Evolutionary conservation across 2,113 vertebrate species (phyloP).

Genomic region (Otus sunia): DNA sequence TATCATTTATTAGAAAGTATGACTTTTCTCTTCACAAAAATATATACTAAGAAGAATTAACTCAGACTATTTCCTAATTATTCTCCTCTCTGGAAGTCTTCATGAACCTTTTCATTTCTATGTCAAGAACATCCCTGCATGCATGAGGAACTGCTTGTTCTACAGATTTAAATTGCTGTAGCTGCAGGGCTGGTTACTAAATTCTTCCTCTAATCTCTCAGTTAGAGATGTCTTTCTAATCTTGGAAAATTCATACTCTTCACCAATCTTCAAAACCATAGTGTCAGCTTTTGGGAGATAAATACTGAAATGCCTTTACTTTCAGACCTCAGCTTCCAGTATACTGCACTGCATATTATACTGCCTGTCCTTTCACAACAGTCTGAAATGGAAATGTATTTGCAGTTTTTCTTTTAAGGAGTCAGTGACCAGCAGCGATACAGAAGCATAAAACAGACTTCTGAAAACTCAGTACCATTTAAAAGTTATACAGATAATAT

Average conservation of each 20-base stretch:
- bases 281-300: slow-evolving; percentile 11
- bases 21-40: background rate
- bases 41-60: background rate
- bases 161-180: background rate
- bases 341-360: background rate
- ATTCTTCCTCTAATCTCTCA: slow-evolving; percentile 1
- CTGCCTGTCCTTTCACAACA: background rate
- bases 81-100: background rate
- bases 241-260: background rate
- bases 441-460: background rate
- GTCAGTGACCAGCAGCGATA: background rate
- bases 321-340: background rate
- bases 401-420: background rate
- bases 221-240: background rate
- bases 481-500: background rate
- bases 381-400: background rate
- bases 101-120: background rate
- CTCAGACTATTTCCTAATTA: background rate
- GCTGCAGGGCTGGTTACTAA: background rate
- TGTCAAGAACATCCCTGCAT: background rate
- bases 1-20: background rate
- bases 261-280: background rate
- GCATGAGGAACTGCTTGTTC: background rate
- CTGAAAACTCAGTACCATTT: background rate
- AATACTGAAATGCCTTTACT: background rate